Evolutionary conservation across 2,888 invertebrate genomes (phyloP), one percentile per base, ranked within the genome.

Genomic region (Agonopterix heracliana): DNA sequence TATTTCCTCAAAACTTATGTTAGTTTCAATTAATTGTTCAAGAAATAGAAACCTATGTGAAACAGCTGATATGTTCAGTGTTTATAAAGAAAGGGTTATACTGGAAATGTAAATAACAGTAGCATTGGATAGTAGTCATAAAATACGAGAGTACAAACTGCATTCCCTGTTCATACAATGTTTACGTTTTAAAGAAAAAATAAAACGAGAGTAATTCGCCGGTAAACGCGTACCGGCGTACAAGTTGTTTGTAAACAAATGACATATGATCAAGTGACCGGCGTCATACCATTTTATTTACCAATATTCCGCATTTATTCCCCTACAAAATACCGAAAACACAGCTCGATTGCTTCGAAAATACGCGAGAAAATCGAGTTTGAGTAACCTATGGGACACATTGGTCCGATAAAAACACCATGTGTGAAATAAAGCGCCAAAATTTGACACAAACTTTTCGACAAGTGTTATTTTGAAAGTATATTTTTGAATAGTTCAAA

Each of bases 201-300:
- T 51, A 48, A 48, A 51, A 48, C 44, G 40, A 43, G 35, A 43
- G 26, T 13, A 38, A 45, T 44, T 50, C 38, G 49, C 45, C 47
- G 66, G 56, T 57, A 49, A 58, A 46, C 59, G 67, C 66, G 57
- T 71, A 74, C 85, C 86, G 85, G 86, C 79, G 58, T 61, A 63
- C 57, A 62, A 61, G 60, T 74, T 87, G 87, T 87, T 87, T 81
- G 86, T 87, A 88, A 88, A 88, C 87, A 88, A 85, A 83, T 78
- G 83, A 78, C 86, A 86, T 78, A 85, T 87, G 87, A 76, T 74
- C 62, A 54, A 55, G 44, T 50, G 46, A 58, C 66, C 68, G 65
- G 60, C 58, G 53, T 49, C 46, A 43, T 44, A 52, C 53, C 38
- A 56, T 59, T 56, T 63, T 60, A 49, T 60, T 55, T 57, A 53